Percentiles rank a stretch among this genome's conserved stretches.
These are phyloP conservation scores for Malthinus seriepunctatus DNA, from an alignment of 2,888 invertebrate species.

Conservation along the genomic window DNA sequence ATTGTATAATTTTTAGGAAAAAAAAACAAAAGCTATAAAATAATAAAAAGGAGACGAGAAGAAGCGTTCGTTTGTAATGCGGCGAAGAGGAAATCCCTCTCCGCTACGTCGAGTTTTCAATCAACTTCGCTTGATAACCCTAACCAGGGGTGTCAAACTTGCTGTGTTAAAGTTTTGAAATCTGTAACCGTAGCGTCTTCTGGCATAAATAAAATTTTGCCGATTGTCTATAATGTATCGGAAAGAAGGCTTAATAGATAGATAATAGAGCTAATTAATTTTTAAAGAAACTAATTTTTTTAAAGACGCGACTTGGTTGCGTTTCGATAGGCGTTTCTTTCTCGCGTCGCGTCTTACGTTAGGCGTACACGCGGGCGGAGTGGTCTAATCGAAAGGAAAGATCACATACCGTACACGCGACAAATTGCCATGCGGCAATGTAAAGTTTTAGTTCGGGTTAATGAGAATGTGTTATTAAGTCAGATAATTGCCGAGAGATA, in stretches of 20 bases:
- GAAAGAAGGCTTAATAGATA: no score
- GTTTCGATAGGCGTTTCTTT: no score
- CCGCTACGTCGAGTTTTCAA: conserved; percentile 54
- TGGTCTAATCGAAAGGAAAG: conserved; percentile 33
- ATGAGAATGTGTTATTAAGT: conserved; percentile 50
- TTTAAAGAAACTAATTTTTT: no score
- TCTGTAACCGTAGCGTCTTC: conserved; percentile 12
- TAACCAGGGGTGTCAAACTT: conserved; percentile 44
- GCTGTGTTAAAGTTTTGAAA: conserved; percentile 22
- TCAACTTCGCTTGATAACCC: conserved; percentile 52
- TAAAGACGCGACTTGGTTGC: no score
- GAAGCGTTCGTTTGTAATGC: conserved; percentile 46
- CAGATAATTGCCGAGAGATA: conserved; percentile 49
- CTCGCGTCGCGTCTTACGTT: no score
- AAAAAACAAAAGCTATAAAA: conserved; percentile 21
- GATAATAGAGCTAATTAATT: no score
- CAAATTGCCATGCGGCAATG: conserved; percentile 27
- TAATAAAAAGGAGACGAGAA: conserved; percentile 26
- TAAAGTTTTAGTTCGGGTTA: conserved; percentile 45
- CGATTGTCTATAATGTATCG: neutral
- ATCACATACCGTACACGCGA: conserved; percentile 24
- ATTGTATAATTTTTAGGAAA: no score
- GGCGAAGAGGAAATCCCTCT: conserved; percentile 42
- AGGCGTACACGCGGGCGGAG: neutral
- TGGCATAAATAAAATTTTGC: conserved; percentile 20